Conservation (phyloP, 2,888 invertebrate species). For the Cremastinae sp. region DNA sequence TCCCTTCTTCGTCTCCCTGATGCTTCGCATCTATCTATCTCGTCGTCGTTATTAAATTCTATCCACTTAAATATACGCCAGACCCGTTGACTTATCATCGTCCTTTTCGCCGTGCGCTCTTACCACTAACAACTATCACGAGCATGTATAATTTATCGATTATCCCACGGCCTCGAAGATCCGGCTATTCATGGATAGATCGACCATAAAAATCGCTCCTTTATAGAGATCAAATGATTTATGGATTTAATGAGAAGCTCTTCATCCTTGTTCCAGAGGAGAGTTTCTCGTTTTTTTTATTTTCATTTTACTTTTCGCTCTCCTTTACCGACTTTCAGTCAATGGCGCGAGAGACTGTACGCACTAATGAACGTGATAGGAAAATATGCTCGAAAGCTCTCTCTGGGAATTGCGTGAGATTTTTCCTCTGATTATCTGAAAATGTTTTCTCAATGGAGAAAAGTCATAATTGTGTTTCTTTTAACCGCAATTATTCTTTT, state of each 20-base stretch:
- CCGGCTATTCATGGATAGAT: neutral
- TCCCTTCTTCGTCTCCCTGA: too few relatives aligned
- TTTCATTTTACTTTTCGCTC: too few relatives aligned
- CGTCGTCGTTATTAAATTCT: slow-evolving; percentile 66
- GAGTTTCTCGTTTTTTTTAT: neutral
- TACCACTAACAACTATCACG: slow-evolving; percentile 19
- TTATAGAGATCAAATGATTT: neutral
- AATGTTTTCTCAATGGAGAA: too few relatives aligned
- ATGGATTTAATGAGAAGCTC: too few relatives aligned
- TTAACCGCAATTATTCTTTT: too few relatives aligned
- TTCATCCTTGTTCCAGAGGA: neutral
- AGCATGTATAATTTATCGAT: slow-evolving; percentile 45
- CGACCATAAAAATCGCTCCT: neutral
- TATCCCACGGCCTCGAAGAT: neutral
- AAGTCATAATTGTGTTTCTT: too few relatives aligned
- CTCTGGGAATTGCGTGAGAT: too few relatives aligned
- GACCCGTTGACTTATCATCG: slow-evolving; percentile 63
- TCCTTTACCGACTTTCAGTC: too few relatives aligned
- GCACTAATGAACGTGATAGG: too few relatives aligned
- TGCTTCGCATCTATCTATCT: slow-evolving; percentile 42
- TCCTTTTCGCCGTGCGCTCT: slow-evolving; percentile 39
- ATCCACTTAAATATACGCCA: slow-evolving; percentile 61
- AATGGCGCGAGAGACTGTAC: too few relatives aligned
- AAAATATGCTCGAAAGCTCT: too few relatives aligned
- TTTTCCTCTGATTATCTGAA: too few relatives aligned